Percentiles rank a stretch among this genome's conserved stretches.
Conservation (phyloP, 2,113 vertebrate genomes). For the Hiodon tergisus region DNA sequence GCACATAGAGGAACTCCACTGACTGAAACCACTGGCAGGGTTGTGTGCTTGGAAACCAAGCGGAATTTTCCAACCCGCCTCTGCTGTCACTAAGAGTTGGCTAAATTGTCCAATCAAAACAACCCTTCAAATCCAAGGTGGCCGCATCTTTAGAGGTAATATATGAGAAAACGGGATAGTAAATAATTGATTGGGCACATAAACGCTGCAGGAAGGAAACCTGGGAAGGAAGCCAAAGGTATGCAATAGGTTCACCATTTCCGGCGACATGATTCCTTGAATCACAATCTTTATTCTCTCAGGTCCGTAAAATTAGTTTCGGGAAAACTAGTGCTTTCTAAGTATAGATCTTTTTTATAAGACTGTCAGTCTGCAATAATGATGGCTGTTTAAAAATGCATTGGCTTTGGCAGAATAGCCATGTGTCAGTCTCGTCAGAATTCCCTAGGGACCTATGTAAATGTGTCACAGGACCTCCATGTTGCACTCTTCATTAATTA, state of each 20-base stretch:
- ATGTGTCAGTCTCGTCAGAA: constrained; percentile 7
- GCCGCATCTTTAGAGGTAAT: constrained; percentile 34
- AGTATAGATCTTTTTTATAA: constrained; percentile 32
- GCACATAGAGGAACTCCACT: background rate
- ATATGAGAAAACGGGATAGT: constrained; percentile 42
- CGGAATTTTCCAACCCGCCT: constrained; percentile 8
- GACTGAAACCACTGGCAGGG: no score
- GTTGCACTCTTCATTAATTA: constrained; percentile 37
- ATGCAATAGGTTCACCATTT: constrained; percentile 33
- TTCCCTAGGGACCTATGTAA: constrained; percentile 26
- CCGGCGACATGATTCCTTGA: constrained; percentile 10
- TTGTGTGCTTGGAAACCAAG: background rate
- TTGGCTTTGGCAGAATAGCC: constrained; percentile 24
- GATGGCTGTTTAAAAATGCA: constrained; percentile 38
- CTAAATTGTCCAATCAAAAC: constrained; percentile 2
- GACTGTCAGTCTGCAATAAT: constrained; percentile 22
- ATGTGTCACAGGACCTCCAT: constrained; percentile 17
- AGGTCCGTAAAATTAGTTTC: constrained; percentile 16
- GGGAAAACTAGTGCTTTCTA: constrained; percentile 10
- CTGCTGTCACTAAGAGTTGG: background rate
- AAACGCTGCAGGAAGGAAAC: constrained; percentile 34
- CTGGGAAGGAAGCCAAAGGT: constrained; percentile 4
- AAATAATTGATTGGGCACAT: constrained; percentile 56
- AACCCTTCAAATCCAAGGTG: constrained; percentile 13
- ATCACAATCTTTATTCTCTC: constrained; percentile 5